Conservation (phyloP, 2,888 invertebrate genomes). For the Boloria euphrosyne region DNA sequence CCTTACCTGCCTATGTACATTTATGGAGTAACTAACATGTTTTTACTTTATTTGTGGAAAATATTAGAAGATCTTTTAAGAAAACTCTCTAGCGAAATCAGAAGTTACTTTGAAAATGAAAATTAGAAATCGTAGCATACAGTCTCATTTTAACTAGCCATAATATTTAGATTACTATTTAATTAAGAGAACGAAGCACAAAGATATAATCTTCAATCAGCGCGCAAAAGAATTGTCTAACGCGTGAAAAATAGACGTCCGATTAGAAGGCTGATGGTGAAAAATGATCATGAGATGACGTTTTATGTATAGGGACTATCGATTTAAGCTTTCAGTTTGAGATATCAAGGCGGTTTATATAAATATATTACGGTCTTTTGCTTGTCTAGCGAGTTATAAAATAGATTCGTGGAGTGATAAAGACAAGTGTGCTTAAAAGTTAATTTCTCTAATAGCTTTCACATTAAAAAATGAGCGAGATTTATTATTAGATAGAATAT, state of each 20-base stretch:
- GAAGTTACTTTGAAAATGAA: too few species aligned
- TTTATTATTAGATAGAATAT: too few species aligned
- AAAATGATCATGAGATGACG: constrained; percentile 41
- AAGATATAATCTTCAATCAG: constrained; percentile 24
- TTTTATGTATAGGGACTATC: constrained; percentile 41
- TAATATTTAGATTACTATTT: constrained; percentile 10
- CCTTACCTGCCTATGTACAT: constrained; percentile 40
- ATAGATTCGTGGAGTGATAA: constrained; percentile 8
- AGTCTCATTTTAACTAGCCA: too few species aligned
- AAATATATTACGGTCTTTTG: background rate
- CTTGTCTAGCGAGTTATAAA: background rate
- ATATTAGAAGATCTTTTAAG: background rate
- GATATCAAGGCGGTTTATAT: constrained; percentile 20
- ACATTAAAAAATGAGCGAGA: too few species aligned
- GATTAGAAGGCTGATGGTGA: constrained; percentile 39
- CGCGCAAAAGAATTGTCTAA: constrained; percentile 33
- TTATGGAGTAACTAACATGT: constrained; percentile 21
- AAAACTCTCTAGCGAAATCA: background rate
- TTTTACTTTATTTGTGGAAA: constrained; percentile 9
- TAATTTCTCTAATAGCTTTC: too few species aligned
- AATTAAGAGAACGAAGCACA: background rate
- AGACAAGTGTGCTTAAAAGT: constrained; percentile 3
- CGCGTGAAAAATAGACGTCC: constrained; percentile 39
- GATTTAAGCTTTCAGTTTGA: constrained; percentile 34
- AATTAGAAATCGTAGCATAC: too few species aligned